Conservation (phyloP, 2,113 vertebrate species). For the Hippocampus comes region DNA sequence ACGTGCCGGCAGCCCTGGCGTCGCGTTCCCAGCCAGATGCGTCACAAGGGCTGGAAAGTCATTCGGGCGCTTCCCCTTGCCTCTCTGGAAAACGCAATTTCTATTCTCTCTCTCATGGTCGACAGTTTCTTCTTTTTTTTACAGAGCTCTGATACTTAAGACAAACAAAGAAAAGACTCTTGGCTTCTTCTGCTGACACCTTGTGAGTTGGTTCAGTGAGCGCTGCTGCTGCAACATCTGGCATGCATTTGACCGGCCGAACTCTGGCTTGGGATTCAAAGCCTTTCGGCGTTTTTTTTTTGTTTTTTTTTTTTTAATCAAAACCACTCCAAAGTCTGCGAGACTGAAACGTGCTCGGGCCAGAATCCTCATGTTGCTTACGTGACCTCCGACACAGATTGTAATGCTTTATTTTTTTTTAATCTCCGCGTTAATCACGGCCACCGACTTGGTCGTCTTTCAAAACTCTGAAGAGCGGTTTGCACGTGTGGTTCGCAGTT, state of each 20-base stretch:
- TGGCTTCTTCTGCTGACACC: constrained; percentile 40
- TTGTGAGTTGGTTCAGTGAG: constrained; percentile 52
- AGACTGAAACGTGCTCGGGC: constrained; percentile 56
- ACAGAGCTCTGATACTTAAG: constrained; percentile 7
- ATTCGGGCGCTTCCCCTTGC: not conserved
- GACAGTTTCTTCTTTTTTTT: not conserved
- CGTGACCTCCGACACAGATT: constrained; percentile 30
- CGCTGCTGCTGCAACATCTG: constrained; percentile 55
- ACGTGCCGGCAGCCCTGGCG: constrained; percentile 59
- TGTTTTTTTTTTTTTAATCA: constrained; percentile 59
- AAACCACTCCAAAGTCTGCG: constrained; percentile 53
- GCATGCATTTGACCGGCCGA: constrained; percentile 48
- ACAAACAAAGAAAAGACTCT: constrained; percentile 39
- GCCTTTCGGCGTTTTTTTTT: constrained; percentile 23
- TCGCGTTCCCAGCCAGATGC: constrained; percentile 69
- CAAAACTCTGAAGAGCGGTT: not conserved
- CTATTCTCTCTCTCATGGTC: not conserved
- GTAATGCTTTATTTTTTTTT: constrained; percentile 8
- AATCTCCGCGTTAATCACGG: not conserved
- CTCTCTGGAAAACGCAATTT: not conserved
- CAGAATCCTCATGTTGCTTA: constrained; percentile 45
- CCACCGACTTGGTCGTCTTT: not conserved
- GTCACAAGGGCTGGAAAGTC: constrained; percentile 25
- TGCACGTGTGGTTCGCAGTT: not conserved
- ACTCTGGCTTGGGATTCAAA: constrained; percentile 63